Evolutionary conservation across 2,113 vertebrate species (phyloP), one percentile per base, ranked within the genome.

Genomic region (Oriolus oriolus): DNA sequence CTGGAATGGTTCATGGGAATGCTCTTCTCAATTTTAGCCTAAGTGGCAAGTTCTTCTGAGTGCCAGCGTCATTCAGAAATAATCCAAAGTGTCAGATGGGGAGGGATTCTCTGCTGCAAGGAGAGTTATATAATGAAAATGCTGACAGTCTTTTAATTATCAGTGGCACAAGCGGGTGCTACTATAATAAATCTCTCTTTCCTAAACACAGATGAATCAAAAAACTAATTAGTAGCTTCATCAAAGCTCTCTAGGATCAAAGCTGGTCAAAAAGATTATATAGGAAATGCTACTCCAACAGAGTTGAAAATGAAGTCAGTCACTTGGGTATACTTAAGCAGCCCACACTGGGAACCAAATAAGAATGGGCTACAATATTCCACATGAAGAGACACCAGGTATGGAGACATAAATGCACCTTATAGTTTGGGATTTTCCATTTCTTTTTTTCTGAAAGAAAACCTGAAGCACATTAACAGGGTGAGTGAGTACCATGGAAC

Each of bases 181-280:
- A 49, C 57, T 87, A 57, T 87, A 94, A 95, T 95, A 96, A 96
- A 97, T 95, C 90, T 94, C 61, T 87, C 80, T 79, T 86, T 92
- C 65, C 84, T 94, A 91, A 96, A 97, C 76, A 95, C 44, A 88
- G 90, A 91, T 84, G 68, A 96, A 90, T 95, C 79, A 95, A 90
- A 96, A 96, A 96, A 49, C 85, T 95, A 95, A 96, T 96, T 95
- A 96, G 84, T 80, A 94, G 75, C 90, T 97, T 97, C 92, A 95
- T 96, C 93, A 96, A 91, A 94, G 86, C 79, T 88, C 77, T 84
- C 70, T 35, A 84, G 90, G 84, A 96, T 92, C 93, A 96, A 91
- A 97, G 90, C 91, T 92, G 75, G 93, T 92, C 74, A 95, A 91
- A 95, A 95, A 96, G 71, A 95, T 89, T 89, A 92, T 73, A 56